These are phyloP conservation scores for Gopherus flavomarginatus DNA, from an alignment of 2,113 vertebrate species.

Conservation along the genomic window DNA sequence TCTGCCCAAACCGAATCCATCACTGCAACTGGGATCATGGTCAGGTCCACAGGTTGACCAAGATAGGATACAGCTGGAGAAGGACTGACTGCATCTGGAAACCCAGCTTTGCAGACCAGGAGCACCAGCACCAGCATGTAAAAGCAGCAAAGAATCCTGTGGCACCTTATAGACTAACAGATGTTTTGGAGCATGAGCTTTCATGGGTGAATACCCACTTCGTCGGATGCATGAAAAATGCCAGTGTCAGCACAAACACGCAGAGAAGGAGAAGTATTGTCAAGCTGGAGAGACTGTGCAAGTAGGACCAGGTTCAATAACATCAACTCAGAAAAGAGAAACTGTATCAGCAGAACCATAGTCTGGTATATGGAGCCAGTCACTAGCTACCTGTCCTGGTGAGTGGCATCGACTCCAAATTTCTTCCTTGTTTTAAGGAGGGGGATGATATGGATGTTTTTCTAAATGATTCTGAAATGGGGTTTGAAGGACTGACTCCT, in stretches of 20 bases:
- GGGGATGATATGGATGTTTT: background rate
- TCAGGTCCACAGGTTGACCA: background rate
- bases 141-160: too few species aligned
- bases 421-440: background rate
- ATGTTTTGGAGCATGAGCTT: too few species aligned
- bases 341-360: background rate
- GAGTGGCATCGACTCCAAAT: background rate
- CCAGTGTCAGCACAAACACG: background rate
- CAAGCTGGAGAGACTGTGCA: background rate
- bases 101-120: background rate
- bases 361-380: background rate
- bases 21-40: background rate
- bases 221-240: background rate
- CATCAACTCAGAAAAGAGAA: background rate
- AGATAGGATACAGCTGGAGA: background rate
- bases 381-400: background rate
- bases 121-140: background rate
- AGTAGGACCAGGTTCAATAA: background rate
- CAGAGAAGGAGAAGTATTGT: background rate
- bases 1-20: background rate
- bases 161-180: too few species aligned
- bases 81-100: background rate
- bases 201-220: too few species aligned
- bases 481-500: background rate
- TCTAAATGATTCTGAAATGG: background rate